phyloP scores from a whole-genome alignment of 2,797 vertebrate species.

The Alosa sapidissima region DNA sequence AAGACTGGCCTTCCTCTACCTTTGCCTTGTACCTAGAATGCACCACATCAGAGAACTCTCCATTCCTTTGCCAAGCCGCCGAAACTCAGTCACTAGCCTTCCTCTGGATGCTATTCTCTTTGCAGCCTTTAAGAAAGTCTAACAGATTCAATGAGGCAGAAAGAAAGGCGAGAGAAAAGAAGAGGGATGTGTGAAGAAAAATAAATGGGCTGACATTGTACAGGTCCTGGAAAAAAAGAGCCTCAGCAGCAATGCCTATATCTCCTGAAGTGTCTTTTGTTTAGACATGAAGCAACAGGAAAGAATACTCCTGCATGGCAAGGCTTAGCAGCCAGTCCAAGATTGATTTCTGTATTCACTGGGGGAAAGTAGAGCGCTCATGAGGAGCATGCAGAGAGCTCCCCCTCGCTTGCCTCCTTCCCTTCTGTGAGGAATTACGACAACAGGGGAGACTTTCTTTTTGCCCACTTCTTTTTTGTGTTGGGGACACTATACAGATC shows the following conservation, averaged over 20 bases:
- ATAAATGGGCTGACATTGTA: slow-evolving; percentile 79
- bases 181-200: slow-evolving; percentile 65
- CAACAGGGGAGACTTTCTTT: slow-evolving; percentile 49
- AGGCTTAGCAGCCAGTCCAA: slow-evolving; percentile 80
- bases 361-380: slow-evolving; percentile 88
- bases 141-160: slow-evolving; percentile 85
- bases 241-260: slow-evolving; percentile 81
- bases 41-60: slow-evolving; percentile 57
- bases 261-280: slow-evolving; percentile 92
- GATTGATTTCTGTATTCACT: slow-evolving; percentile 92
- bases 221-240: slow-evolving; percentile 73
- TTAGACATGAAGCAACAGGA: slow-evolving; percentile 78
- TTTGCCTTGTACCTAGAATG: slow-evolving; percentile 53
- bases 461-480: slow-evolving; percentile 44
- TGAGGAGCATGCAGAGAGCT: slow-evolving; percentile 94
- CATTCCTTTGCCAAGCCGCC: slow-evolving; percentile 61
- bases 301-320: slow-evolving; percentile 84
- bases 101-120: slow-evolving; percentile 72
- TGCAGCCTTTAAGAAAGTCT: slow-evolving; percentile 71
- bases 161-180: slow-evolving; percentile 72
- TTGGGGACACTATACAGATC: slow-evolving; percentile 49
- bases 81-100: slow-evolving; percentile 61
- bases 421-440: slow-evolving; percentile 68
- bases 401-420: slow-evolving; percentile 55
- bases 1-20: slow-evolving; percentile 49